Evolutionary conservation across 2,797 vertebrate genomes (phyloP), one percentile per base, ranked within the genome.

Genomic region (Tangara arthus): DNA sequence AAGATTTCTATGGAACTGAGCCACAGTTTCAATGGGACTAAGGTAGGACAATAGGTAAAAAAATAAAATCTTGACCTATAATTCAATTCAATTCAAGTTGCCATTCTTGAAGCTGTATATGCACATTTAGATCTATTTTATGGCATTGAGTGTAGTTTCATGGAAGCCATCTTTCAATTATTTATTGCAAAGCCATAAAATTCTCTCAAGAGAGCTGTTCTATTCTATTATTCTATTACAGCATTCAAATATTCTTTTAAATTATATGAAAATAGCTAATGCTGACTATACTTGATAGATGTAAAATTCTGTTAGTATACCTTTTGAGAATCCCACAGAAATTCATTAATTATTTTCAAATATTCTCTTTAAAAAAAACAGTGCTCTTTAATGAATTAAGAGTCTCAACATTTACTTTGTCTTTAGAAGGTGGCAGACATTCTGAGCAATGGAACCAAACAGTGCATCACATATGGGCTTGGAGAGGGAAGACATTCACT

Each of bases 401-500:
- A 57, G 3, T 37, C 20, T 75, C 1, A 2, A 32, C 8, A 66
- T 22, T 20, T 52, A 32, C 44, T 75, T 82, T 41, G 14, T 63
- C 32, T 49, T 70, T 37, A 81, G 66, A 68, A 12, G 15, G 34
- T 39, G 37, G 34, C 14, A 56, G 19, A 47, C 18, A 41, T 53
- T 79, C 42, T 86, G 27, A 80, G 35, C 50, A 69, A 79, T 13
- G 32, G 53, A 64, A 89, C 16, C 1, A 2, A 65, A 50, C 32
- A 20, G 12, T 47, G 41, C 0, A 0, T 7, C 28, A 37, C 9
- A 56, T 18, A 64, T 5, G 9, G 21, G 12, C 15, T 4, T 16
- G 6, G 14, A 27, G 44, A 77, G 13, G 19, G 57, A 60, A 53
- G 20, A 47, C 2, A 26, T 22, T 59, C 24, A n/a, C 27, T 39